A percentile compares a stretch with the other conserved stretches of the same genome.
phyloP scores from a whole-genome alignment of 2,888 invertebrate species.

The Amblyjoppa fuscipennis region DNA sequence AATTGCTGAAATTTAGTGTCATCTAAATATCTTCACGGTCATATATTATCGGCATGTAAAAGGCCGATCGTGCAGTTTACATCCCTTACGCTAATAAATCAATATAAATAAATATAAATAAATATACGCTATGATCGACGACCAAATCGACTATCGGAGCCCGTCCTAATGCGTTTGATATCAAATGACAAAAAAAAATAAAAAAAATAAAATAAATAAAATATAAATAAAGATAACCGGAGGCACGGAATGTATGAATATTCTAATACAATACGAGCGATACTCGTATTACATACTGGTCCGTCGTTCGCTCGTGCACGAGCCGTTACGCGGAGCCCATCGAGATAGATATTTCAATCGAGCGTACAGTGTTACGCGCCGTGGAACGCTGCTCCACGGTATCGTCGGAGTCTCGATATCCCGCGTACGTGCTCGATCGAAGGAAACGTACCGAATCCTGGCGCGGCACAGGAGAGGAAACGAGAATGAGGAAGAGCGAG shows the following conservation, averaged over 20 bases:
- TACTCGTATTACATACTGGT: not conserved
- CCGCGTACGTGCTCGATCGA: conserved; percentile 67
- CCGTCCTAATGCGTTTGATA: not conserved
- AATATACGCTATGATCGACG: too few species aligned
- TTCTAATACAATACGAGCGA: conserved; percentile 35
- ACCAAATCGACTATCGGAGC: not conserved
- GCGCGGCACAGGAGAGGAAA: conserved; percentile 32
- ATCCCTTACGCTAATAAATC: too few species aligned
- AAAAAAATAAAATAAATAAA: not conserved
- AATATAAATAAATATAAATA: too few species aligned
- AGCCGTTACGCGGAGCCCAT: conserved; percentile 36
- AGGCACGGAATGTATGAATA: conserved; percentile 27
- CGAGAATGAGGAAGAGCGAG: conserved; percentile 27
- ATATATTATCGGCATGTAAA: too few species aligned
- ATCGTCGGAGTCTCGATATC: conserved; percentile 57
- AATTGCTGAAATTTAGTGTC: too few species aligned
- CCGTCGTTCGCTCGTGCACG: conserved; percentile 45
- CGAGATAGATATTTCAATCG: conserved; percentile 61
- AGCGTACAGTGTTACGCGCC: conserved; percentile 36
- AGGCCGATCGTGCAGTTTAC: too few species aligned
- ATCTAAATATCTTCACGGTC: too few species aligned
- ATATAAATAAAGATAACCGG: not conserved
- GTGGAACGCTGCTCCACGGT: conserved; percentile 44
- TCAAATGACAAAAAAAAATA: conserved; percentile 31
- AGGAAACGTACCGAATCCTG: conserved; percentile 75